Percentiles rank a stretch among this genome's conserved stretches.
phyloP scores from a whole-genome alignment of 2,113 vertebrate genomes.

The Zapus hudsonius region DNA sequence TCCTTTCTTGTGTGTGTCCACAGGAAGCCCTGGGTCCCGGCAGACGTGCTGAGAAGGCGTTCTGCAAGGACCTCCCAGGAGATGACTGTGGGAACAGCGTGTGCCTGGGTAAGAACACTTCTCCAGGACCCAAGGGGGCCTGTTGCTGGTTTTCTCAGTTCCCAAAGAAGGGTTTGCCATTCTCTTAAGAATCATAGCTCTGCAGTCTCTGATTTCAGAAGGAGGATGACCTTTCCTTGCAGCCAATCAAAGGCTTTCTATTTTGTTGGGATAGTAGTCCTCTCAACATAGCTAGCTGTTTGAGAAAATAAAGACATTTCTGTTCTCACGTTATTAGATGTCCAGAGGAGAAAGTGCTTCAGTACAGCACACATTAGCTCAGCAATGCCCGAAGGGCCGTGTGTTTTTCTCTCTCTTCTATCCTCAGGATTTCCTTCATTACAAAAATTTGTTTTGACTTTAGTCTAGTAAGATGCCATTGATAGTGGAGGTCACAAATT shows the following conservation, averaged over 20 bases:
- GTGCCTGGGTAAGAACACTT: slow-evolving; percentile 65
- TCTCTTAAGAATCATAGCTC: neutral
- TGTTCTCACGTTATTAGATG: neutral
- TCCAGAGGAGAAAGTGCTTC: neutral
- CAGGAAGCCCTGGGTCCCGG: slow-evolving; percentile 58
- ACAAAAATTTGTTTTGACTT: neutral
- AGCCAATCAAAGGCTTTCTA: neutral
- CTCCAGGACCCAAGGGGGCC: neutral
- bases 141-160: neutral
- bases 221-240: neutral
- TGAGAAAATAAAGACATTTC: neutral
- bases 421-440: neutral
- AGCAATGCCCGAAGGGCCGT: neutral
- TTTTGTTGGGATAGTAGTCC: neutral
- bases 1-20: slow-evolving; percentile 38
- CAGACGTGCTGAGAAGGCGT: slow-evolving; percentile 37
- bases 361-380: neutral
- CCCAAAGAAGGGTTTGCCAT: neutral
- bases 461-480: neutral
- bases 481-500: neutral
- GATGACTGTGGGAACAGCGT: neutral
- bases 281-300: neutral
- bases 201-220: neutral
- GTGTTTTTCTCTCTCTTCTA: neutral
- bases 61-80: slow-evolving; percentile 4